Conservation (phyloP, 2,888 invertebrate species). For the Lasioglossum villosulum region DNA sequence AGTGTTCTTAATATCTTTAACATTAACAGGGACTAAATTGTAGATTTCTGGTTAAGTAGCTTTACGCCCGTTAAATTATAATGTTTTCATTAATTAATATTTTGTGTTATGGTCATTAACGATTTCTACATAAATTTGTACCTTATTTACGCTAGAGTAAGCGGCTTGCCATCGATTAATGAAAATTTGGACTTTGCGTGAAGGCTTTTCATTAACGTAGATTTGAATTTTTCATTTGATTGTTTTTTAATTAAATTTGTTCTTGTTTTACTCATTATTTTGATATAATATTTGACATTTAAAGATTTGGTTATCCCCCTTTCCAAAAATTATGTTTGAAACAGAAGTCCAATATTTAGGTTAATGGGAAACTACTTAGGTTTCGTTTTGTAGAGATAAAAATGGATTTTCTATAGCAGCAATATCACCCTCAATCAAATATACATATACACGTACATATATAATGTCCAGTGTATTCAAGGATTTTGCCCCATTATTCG, state of each 20-base stretch:
- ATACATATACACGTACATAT: not conserved
- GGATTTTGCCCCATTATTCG: too few species aligned
- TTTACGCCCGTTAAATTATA: not conserved
- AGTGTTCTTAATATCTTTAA: not conserved
- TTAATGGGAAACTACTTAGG: too few species aligned
- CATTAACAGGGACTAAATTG: not conserved
- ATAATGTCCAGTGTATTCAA: not conserved
- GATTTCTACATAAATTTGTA: not conserved
- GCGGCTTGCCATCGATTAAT: not conserved
- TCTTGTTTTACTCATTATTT: not conserved
- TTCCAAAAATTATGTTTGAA: not conserved
- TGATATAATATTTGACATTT: not conserved
- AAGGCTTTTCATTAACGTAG: not conserved
- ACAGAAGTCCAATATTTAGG: too few species aligned
- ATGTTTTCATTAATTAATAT: not conserved
- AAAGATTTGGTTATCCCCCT: not conserved
- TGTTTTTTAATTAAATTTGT: not conserved
- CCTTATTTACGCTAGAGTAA: not conserved
- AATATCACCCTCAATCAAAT: not conserved
- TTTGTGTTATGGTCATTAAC: not conserved
- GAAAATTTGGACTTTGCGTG: not conserved
- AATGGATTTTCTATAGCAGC: too few species aligned
- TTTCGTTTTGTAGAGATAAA: too few species aligned
- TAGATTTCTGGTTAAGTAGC: not conserved
- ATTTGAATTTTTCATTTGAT: not conserved